Conservation (phyloP, 2,797 vertebrate species). For the Todus mexicanus region DNA sequence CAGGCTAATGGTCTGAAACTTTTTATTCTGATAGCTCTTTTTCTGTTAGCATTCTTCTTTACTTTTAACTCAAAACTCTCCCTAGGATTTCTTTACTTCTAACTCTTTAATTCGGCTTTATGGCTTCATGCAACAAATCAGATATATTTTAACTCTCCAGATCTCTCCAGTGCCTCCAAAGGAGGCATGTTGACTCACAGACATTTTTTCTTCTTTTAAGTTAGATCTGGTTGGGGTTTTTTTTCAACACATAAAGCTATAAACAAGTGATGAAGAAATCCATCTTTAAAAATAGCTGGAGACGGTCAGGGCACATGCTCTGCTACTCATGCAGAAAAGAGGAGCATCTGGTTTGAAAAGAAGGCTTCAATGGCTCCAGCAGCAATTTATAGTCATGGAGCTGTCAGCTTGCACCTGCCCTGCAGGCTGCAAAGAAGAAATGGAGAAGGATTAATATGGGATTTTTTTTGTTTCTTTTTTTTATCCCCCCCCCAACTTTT, state of each 20-base stretch:
- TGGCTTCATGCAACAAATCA: not conserved
- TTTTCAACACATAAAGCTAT: constrained; percentile 11
- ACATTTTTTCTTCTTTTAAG: not conserved
- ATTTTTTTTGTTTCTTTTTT: not conserved
- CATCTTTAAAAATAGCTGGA: constrained; percentile 54
- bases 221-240: not conserved
- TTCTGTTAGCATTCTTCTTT: not conserved
- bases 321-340: constrained; percentile 42
- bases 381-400: constrained; percentile 37
- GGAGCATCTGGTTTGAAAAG: constrained; percentile 54
- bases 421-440: not conserved
- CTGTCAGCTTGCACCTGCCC: constrained; percentile 40
- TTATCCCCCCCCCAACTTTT: too few relatives aligned
- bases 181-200: constrained; percentile 1
- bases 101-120: not conserved
- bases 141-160: not conserved
- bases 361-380: constrained; percentile 32
- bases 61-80: not conserved
- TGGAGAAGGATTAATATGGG: not conserved
- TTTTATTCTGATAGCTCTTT: not conserved
- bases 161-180: constrained; percentile 17
- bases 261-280: constrained; percentile 42
- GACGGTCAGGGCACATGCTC: constrained; percentile 20
- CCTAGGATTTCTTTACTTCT: not conserved
- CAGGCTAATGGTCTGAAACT: not conserved